Conservation (phyloP, 2,888 invertebrate species). For the Macaria notata region DNA sequence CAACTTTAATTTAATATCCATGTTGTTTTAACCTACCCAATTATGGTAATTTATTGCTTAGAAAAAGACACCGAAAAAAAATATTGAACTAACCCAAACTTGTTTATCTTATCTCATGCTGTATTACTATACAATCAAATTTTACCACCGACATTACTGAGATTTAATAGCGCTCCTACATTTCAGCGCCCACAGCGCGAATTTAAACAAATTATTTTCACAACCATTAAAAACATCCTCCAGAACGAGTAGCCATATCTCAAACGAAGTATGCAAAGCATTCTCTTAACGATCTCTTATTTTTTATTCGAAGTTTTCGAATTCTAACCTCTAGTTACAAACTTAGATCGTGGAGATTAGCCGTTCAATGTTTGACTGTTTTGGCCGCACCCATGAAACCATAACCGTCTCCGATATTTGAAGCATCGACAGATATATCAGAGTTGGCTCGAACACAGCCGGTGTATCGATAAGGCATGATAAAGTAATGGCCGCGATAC, state of each 20-base stretch:
- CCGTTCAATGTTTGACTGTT: conserved; percentile 52
- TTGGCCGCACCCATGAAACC: conserved; percentile 60
- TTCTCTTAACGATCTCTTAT: conserved; percentile 59
- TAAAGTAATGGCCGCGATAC: conserved; percentile 72
- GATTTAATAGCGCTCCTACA: not conserved
- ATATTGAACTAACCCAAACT: not conserved
- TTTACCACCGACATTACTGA: not conserved
- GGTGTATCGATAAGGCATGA: conserved; percentile 66
- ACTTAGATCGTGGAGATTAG: conserved; percentile 62
- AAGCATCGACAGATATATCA: conserved; percentile 71
- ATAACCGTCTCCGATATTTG: conserved; percentile 62
- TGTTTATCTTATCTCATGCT: not conserved
- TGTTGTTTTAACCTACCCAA: conserved; percentile 46
- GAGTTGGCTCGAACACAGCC: conserved; percentile 48
- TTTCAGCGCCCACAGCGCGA: conserved; percentile 7
- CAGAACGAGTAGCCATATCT: conserved; percentile 42
- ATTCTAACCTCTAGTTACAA: conserved; percentile 67
- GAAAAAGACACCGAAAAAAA: conserved; percentile 6
- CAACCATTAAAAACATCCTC: conserved; percentile 24
- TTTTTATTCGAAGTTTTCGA: conserved; percentile 58
- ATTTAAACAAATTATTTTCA: conserved; percentile 23
- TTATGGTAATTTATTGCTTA: conserved; percentile 38
- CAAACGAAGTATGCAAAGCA: conserved; percentile 57
- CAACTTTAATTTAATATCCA: conserved; percentile 47
- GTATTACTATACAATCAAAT: not conserved